Evolutionary conservation across 1,140 invertebrate species (phyloP).

Genomic region (Cheumatopsyche charites): DNA sequence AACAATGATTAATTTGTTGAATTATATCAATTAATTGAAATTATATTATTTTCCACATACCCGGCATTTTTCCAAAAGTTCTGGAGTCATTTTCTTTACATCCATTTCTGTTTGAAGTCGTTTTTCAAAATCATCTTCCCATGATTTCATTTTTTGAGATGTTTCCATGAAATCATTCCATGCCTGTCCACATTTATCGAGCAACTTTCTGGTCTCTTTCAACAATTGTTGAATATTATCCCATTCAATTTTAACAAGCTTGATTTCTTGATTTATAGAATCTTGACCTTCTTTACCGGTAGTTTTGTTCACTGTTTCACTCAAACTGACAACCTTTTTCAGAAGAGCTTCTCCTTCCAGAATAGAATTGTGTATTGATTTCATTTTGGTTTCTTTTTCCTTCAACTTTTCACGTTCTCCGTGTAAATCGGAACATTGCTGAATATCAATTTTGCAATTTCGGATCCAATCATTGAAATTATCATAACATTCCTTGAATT

Average conservation of each 20-base stretch:
- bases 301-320: conserved; percentile 78
- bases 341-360: conserved; percentile 75
- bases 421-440: conserved; percentile 83
- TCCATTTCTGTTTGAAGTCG: conserved; percentile 70
- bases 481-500: conserved; percentile 81
- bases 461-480: conserved; percentile 89
- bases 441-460: conserved; percentile 80
- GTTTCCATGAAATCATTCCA: conserved; percentile 87
- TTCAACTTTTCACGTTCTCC: conserved; percentile 79
- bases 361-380: conserved; percentile 70
- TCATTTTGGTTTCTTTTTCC: conserved; percentile 75
- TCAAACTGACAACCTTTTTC: conserved; percentile 75
- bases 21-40: conserved; percentile 19
- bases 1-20: conserved; percentile 2
- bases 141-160: conserved; percentile 76
- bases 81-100: conserved; percentile 79
- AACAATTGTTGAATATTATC: conserved; percentile 82
- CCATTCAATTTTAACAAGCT: conserved; percentile 85
- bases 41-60: conserved; percentile 55
- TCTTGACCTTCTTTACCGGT: conserved; percentile 88
- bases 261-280: conserved; percentile 80
- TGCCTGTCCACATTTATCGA: conserved; percentile 80
- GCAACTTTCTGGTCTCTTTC: conserved; percentile 76
- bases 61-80: conserved; percentile 79
- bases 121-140: conserved; percentile 76